Conservation (phyloP, 1,140 invertebrate genomes). For the Oryzaephilus surinamensis region DNA sequence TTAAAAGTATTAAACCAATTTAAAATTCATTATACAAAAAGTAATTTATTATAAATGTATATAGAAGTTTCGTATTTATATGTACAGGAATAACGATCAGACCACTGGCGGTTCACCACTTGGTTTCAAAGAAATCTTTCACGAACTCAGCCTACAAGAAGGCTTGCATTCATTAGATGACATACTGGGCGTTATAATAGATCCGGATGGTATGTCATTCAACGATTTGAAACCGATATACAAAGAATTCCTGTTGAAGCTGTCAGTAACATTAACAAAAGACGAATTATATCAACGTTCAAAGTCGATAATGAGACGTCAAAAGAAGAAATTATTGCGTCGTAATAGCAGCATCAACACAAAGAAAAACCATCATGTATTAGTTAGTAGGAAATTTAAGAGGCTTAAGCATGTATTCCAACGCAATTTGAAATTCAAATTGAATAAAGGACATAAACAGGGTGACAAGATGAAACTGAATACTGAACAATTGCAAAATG, state of each 20-base stretch:
- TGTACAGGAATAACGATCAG: slow-evolving; percentile 44
- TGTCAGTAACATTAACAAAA: slow-evolving; percentile 76
- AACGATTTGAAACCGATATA: slow-evolving; percentile 84
- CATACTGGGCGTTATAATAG: slow-evolving; percentile 76
- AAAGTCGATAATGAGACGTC: slow-evolving; percentile 77
- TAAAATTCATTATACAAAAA: too few species aligned
- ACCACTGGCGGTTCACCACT: slow-evolving; percentile 59
- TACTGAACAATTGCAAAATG: too few species aligned
- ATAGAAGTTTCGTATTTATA: slow-evolving; percentile 5
- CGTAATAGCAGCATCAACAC: slow-evolving; percentile 39
- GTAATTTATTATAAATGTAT: too few species aligned
- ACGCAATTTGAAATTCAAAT: slow-evolving; percentile 20
- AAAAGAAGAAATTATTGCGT: slow-evolving; percentile 53
- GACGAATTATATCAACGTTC: slow-evolving; percentile 82
- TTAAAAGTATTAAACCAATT: too few species aligned
- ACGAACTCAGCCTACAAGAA: slow-evolving; percentile 73
- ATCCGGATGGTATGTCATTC: slow-evolving; percentile 84
- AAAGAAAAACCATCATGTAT: slow-evolving; percentile 28
- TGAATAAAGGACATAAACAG: slow-evolving; percentile 9
- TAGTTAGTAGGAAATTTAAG: slow-evolving; percentile 31
- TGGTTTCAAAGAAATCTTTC: slow-evolving; percentile 72
- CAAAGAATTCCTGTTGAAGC: slow-evolving; percentile 76
- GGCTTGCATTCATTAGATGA: slow-evolving; percentile 79
- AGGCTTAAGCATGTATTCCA: slow-evolving; percentile 32
- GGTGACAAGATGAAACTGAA: slow-evolving; percentile 1